Percentiles rank a stretch among this genome's conserved stretches.
Evolutionary conservation across 64 coral and sea anemone genomes (phyloP).

Genomic region (Platygyra sinensis): DNA sequence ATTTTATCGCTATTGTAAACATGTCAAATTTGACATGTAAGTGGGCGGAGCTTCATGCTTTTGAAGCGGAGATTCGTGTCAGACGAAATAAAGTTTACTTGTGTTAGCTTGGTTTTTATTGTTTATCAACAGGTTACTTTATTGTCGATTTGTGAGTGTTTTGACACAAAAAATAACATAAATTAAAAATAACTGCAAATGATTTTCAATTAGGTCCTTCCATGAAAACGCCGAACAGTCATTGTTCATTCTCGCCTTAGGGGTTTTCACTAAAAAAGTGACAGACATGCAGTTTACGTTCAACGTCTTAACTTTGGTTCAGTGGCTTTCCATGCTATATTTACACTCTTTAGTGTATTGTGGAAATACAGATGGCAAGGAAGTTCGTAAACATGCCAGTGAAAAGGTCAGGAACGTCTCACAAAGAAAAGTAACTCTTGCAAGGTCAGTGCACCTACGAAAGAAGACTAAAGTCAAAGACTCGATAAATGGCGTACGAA

Average conservation of each 20-base stretch:
- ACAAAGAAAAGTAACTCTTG: neutral
- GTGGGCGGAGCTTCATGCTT: too few relatives aligned
- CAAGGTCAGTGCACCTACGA: neutral
- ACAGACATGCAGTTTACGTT: neutral
- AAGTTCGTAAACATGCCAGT: conserved; percentile 1
- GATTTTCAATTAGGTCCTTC: neutral
- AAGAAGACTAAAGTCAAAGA: too few relatives aligned
- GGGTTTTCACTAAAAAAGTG: neutral
- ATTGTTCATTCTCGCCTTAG: neutral
- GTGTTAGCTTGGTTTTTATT: conserved; percentile 12
- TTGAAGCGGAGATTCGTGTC: too few relatives aligned
- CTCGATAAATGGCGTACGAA: neutral
- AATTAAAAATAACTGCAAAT: conserved; percentile 16
- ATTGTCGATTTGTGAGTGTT: neutral
- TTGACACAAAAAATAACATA: neutral
- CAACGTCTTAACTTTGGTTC: neutral
- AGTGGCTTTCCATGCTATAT: neutral
- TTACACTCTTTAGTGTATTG: neutral
- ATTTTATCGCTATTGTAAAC: too few relatives aligned
- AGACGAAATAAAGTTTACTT: neutral
- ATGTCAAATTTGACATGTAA: too few relatives aligned
- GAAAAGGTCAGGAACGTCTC: neutral
- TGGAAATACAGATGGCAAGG: neutral
- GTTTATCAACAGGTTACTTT: conserved; percentile 26
- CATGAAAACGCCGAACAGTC: neutral